Evolutionary conservation across 2,888 invertebrate species (phyloP).

Genomic region (Euproctis similis): DNA sequence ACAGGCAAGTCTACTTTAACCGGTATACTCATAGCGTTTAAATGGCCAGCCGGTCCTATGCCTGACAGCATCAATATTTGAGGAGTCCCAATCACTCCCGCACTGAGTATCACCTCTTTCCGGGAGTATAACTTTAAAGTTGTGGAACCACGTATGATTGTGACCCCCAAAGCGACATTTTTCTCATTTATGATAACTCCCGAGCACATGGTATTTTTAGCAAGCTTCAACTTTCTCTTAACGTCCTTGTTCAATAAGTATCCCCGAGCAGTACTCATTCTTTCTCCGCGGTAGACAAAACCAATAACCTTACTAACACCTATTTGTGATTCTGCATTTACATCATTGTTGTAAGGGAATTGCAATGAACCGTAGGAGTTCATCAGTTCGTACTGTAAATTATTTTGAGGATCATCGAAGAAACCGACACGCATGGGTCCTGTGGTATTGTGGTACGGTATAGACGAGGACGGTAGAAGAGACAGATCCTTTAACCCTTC

Average conservation of each 20-base stretch:
- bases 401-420: constrained; percentile 35
- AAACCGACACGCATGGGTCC: constrained; percentile 37
- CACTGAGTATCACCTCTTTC: constrained; percentile 45
- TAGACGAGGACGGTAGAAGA: constrained; percentile 35
- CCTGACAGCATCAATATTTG: constrained; percentile 53
- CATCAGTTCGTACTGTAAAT: constrained; percentile 38
- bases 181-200: constrained; percentile 36
- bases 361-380: constrained; percentile 29
- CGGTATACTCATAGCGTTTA: constrained; percentile 28
- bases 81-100: constrained; percentile 45
- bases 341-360: constrained; percentile 40
- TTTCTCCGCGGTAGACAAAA: constrained; percentile 36
- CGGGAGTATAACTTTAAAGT: constrained; percentile 29
- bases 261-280: constrained; percentile 44
- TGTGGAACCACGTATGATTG: constrained; percentile 14
- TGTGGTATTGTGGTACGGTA: constrained; percentile 40
- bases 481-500: constrained; percentile 38
- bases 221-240: constrained; percentile 28
- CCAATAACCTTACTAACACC: constrained; percentile 39
- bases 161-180: constrained; percentile 37
- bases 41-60: constrained; percentile 39
- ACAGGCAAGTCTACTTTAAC: constrained; percentile 39
- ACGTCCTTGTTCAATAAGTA: constrained; percentile 35
- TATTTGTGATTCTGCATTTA: constrained; percentile 43
- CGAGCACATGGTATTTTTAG: constrained; percentile 36